Evolutionary conservation across 2,888 invertebrate genomes (phyloP).

Genomic region (Cyclophora punctaria): DNA sequence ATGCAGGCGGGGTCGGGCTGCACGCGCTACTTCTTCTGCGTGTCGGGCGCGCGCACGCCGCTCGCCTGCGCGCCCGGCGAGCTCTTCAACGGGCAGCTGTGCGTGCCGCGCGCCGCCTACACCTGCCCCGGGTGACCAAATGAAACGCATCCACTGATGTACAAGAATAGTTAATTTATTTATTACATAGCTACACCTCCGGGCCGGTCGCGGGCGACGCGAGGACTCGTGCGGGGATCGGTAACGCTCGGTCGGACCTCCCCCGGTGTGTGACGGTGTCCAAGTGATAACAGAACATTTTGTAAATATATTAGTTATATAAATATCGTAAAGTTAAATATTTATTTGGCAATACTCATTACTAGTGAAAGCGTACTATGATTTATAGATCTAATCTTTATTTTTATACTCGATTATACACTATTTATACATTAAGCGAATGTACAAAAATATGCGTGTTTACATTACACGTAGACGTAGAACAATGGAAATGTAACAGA

Average conservation of each 20-base stretch:
- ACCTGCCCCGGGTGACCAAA: conserved; percentile 67
- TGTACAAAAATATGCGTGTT: background rate
- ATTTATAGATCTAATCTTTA: background rate
- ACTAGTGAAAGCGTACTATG: background rate
- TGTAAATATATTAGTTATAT: conserved; percentile 10
- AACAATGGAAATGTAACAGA: too few species aligned
- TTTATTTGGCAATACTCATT: conserved; percentile 13
- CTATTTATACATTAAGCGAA: background rate
- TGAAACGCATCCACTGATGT: conserved; percentile 50
- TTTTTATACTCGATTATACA: background rate
- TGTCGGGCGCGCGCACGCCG: conserved; percentile 65
- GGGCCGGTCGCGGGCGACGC: too few species aligned
- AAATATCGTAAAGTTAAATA: conserved; percentile 5
- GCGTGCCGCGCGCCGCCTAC: conserved; percentile 61
- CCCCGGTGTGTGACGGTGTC: too few species aligned
- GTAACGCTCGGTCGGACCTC: too few species aligned
- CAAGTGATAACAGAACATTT: conserved; percentile 1
- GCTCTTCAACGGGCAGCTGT: conserved; percentile 75
- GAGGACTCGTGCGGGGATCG: too few species aligned
- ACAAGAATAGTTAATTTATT: conserved; percentile 52
- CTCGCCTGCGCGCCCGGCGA: conserved; percentile 62
- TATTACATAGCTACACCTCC: conserved; percentile 31
- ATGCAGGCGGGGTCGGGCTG: conserved; percentile 66
- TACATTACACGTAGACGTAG: too few species aligned
- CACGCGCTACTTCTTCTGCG: conserved; percentile 74